Conservation (phyloP, 2,113 vertebrate species). For the Mastomys coucha region DNA sequence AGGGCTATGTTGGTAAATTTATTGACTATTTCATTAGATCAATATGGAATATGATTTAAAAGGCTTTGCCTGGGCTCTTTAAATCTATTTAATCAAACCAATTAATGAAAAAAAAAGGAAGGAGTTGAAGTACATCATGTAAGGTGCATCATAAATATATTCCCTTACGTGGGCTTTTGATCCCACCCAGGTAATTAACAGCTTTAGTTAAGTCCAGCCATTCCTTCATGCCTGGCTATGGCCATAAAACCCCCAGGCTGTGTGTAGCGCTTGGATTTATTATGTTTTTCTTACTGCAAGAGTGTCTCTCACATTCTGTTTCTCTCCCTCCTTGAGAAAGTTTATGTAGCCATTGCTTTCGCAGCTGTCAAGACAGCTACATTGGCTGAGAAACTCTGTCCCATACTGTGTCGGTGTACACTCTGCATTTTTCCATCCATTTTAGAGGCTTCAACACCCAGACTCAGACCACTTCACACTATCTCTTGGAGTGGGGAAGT, state of each 20-base stretch:
- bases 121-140: conserved; percentile 89
- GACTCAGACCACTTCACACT: background rate
- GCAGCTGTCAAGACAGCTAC: conserved; percentile 62
- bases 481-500: conserved; percentile 6
- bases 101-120: conserved; percentile 91
- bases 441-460: background rate
- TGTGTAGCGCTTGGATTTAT: conserved; percentile 89
- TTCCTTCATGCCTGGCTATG: conserved; percentile 87
- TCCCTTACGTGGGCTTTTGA: conserved; percentile 89
- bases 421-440: background rate
- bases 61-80: conserved; percentile 88
- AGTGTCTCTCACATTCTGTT: conserved; percentile 81
- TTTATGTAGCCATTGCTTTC: conserved; percentile 77
- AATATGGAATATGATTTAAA: conserved; percentile 91
- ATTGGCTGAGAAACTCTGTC: conserved; percentile 32
- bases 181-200: conserved; percentile 91
- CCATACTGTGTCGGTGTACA: background rate
- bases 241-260: conserved; percentile 87
- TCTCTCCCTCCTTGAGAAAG: conserved; percentile 77
- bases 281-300: conserved; percentile 87
- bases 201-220: conserved; percentile 90
- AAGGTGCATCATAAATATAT: conserved; percentile 90
- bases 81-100: conserved; percentile 93
- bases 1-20: conserved; percentile 90
- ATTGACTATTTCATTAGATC: conserved; percentile 93